Evolutionary conservation across 2,113 vertebrate species (phyloP), one percentile per base, ranked within the genome.

Genomic region (Corythornis vintsioides): DNA sequence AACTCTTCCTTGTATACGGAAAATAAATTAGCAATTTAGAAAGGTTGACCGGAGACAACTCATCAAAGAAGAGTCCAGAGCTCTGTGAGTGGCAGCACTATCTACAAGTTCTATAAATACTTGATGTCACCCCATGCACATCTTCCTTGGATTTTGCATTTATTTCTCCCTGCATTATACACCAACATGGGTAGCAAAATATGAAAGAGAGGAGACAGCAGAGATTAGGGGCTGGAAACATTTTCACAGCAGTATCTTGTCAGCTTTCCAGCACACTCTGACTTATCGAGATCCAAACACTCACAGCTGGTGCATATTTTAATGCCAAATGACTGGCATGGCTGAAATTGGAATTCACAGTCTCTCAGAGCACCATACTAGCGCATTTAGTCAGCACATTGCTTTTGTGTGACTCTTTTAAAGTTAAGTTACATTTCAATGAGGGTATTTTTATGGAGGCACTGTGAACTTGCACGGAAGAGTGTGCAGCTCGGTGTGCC

Each of bases 271-370:
- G 90, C 71, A 94, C 83, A 63, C 74, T 88, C 95, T 96, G 95
- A 96, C 96, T 97, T 97, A 96, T 95, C 92, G 70, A 94, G 95
- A 97, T 96, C 95, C 95, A 97, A 96, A 97, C 85, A 93, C 83
- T 96, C 95, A 94, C 94, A 97, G 97, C 97, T 98, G 96, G 95
- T 96, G 87, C 92, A 94, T 94, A 92, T 96, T 97, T 97, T 95
- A 95, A 95, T 96, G 95, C 96, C 97, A 98, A 97, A 95, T 94
- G 92, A 94, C 94, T 96, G 94, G 90, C 79, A 88, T 93, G 92
- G 93, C 88, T 97, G 91, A 96, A 97, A 96, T 89, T 97, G 95
- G 89, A 97, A 97, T 93, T 94, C 86, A 88, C 53, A 92, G 90
- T 67, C 57, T 92, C 75, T 96, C 83, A 52, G 31, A 69, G 52